These are phyloP conservation scores for Tenthredo mesomela DNA, from an alignment of 2,888 invertebrate genomes.

Conservation along the genomic window DNA sequence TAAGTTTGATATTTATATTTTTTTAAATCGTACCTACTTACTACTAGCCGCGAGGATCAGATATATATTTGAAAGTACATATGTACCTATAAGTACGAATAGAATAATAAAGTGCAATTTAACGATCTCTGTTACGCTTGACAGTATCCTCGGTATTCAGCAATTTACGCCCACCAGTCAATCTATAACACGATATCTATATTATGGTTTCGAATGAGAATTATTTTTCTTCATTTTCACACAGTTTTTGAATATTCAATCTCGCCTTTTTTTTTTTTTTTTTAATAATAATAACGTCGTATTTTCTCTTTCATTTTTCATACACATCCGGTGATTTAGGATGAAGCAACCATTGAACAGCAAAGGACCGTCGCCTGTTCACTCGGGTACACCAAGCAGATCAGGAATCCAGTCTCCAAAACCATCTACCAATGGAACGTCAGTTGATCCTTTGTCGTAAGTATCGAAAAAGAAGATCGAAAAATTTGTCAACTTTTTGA, in stretches of 20 bases:
- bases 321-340: conserved; percentile 60
- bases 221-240: not conserved
- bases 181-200: no score
- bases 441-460: conserved; percentile 65
- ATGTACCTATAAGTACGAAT: not conserved
- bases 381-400: conserved; percentile 71
- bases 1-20: not conserved
- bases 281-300: not conserved
- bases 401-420: conserved; percentile 76
- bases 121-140: not conserved
- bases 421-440: conserved; percentile 72
- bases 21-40: not conserved
- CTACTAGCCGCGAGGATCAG: not conserved
- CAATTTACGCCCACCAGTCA: not conserved
- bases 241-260: not conserved
- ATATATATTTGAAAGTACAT: conserved; percentile 12
- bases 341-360: conserved; percentile 73
- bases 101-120: not conserved
- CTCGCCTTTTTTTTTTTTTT: no score
- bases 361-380: conserved; percentile 74
- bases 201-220: not conserved
- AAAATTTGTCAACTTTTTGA: no score
- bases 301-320: not conserved
- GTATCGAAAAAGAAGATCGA: conserved; percentile 31
- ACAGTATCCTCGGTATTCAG: conserved; percentile 8